Evolutionary conservation across 2,888 invertebrate species (phyloP).

Genomic region (Lingula anatina): DNA sequence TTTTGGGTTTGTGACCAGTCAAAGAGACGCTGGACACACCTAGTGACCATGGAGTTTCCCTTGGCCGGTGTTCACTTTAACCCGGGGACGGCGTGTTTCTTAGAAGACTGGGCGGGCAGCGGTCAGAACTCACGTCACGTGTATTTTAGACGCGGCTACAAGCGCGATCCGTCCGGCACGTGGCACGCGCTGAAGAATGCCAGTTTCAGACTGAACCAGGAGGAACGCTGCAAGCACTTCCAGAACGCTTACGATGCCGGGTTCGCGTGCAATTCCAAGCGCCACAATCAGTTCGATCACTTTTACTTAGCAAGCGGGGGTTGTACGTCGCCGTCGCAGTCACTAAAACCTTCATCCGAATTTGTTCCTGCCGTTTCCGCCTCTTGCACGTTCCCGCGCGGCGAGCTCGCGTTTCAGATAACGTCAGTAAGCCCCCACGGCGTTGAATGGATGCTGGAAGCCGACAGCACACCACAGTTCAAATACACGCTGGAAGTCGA

Average conservation of each 20-base stretch:
- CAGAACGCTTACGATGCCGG: conserved; percentile 16
- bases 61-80: conserved; percentile 15
- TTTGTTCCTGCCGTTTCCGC: too few relatives aligned
- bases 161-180: conserved; percentile 11
- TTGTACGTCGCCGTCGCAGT: conserved; percentile 15
- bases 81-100: conserved; percentile 17
- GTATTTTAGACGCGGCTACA: conserved; percentile 19
- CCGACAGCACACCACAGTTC: conserved; percentile 19
- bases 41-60: conserved; percentile 23
- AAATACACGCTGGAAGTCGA: conserved; percentile 15
- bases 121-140: conserved; percentile 16
- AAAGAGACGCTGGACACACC: conserved; percentile 17
- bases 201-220: conserved; percentile 16
- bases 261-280: too few relatives aligned
- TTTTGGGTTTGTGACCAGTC: conserved; percentile 22
- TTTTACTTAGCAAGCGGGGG: conserved; percentile 21
- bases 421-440: conserved; percentile 8
- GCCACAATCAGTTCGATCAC: conserved; percentile 9
- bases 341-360: conserved; percentile 13
- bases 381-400: too few relatives aligned
- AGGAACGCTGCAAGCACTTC: conserved; percentile 12
- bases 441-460: conserved; percentile 16
- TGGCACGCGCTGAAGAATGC: conserved; percentile 19
- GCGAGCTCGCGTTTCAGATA: conserved; percentile 14
- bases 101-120: conserved; percentile 24